Percentiles rank a stretch among this genome's conserved stretches.
Conservation (phyloP, 2,888 invertebrate genomes). For the Lepetodrilus schrolli region DNA sequence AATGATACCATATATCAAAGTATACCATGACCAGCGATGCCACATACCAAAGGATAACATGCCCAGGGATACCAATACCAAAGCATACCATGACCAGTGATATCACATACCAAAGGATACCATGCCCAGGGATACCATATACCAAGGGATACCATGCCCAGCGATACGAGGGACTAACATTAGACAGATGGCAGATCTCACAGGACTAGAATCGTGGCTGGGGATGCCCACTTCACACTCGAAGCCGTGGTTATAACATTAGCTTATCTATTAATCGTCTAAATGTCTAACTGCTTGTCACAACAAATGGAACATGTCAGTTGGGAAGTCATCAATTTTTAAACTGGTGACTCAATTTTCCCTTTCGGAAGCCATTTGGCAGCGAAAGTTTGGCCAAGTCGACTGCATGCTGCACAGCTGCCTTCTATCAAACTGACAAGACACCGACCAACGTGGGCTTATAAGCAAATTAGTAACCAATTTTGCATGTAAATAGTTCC, state of each 20-base stretch:
- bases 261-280: slow-evolving; percentile 26
- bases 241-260: not conserved
- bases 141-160: too few relatives aligned
- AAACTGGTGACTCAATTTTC: slow-evolving; percentile 23
- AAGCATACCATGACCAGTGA: too few relatives aligned
- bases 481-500: slow-evolving; percentile 26
- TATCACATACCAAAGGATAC: too few relatives aligned
- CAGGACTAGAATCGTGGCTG: too few relatives aligned
- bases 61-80: too few relatives aligned
- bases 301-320: slow-evolving; percentile 26
- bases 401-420: not conserved
- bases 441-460: not conserved
- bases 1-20: too few relatives aligned
- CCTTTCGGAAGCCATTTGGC: not conserved
- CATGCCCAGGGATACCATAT: too few relatives aligned
- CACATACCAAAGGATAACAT: too few relatives aligned
- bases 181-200: not conserved
- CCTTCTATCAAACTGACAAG: not conserved
- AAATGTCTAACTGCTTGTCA: not conserved
- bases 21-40: too few relatives aligned
- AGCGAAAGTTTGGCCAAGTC: not conserved
- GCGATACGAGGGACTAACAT: too few relatives aligned
- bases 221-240: not conserved
- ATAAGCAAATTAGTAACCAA: slow-evolving; percentile 28
- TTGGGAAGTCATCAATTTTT: slow-evolving; percentile 8